A percentile compares a stretch with the other conserved stretches of the same genome.
phyloP scores from a whole-genome alignment of 2,888 invertebrate genomes.

The Ptychoptera contaminata region DNA sequence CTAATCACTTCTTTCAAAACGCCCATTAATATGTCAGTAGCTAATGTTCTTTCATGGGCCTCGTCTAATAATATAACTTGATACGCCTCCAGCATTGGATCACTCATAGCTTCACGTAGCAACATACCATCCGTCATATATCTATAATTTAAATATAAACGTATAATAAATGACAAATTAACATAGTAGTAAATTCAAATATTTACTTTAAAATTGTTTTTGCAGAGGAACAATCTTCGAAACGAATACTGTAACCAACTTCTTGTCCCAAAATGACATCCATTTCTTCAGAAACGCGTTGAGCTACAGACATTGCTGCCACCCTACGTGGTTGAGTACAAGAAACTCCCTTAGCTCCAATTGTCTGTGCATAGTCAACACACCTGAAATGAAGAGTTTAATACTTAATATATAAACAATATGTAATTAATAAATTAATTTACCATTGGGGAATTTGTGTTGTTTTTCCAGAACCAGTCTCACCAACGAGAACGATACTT shows the following conservation, averaged over 20 bases:
- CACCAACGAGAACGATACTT: constrained; percentile 91
- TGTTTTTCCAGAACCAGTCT: constrained; percentile 99
- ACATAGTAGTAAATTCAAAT: not conserved
- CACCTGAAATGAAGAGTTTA: constrained; percentile 29
- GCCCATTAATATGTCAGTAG: constrained; percentile 98
- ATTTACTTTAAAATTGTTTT: constrained; percentile 69
- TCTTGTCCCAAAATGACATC: constrained; percentile 85
- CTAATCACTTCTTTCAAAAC: constrained; percentile 84
- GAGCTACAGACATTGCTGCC: constrained; percentile 99
- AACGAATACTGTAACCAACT: constrained; percentile 94
- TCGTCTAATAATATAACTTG: constrained; percentile 88
- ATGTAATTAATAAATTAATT: constrained; percentile 16
- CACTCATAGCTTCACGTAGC: constrained; percentile 96
- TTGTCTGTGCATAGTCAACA: constrained; percentile 52
- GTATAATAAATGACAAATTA: constrained; percentile 27
- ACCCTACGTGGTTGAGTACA: constrained; percentile 96
- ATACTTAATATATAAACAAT: not conserved
- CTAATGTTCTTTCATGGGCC: constrained; percentile 95
- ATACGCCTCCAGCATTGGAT: constrained; percentile 92
- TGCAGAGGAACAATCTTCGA: constrained; percentile 94
- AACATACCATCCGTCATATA: constrained; percentile 99
- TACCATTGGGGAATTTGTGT: constrained; percentile 96
- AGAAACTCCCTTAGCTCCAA: constrained; percentile 66
- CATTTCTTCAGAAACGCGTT: constrained; percentile 98
- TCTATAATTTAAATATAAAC: constrained; percentile 5